Conservation (phyloP, 2,113 vertebrate species). For the Alligator sinensis region DNA sequence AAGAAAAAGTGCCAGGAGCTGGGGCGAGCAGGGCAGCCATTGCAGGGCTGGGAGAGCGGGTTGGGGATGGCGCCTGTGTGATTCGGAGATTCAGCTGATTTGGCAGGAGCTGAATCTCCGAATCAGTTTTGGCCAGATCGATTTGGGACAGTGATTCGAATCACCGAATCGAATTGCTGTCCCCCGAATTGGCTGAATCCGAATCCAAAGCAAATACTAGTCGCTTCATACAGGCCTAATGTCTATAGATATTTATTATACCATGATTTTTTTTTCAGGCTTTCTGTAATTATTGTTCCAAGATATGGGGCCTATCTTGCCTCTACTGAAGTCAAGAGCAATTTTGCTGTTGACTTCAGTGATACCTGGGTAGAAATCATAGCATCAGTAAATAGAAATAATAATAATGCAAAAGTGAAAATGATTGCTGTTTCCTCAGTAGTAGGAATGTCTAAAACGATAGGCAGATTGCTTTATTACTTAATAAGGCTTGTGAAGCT, state of each 20-base stretch:
- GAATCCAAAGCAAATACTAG: too few species aligned
- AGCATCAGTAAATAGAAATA: not conserved
- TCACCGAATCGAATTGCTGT: too few species aligned
- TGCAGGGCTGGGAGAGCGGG: too few species aligned
- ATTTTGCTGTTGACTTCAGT: not conserved
- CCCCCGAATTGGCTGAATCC: too few species aligned
- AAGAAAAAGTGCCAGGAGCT: too few species aligned
- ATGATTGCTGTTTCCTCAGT: not conserved
- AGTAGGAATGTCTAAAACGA: not conserved
- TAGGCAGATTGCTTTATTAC: not conserved
- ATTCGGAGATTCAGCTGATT: too few species aligned
- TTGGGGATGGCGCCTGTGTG: too few species aligned
- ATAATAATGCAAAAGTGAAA: not conserved
- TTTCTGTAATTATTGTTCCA: not conserved
- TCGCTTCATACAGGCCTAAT: not conserved
- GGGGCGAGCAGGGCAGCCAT: too few species aligned
- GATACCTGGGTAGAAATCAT: not conserved
- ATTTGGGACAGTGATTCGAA: too few species aligned
- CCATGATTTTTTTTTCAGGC: not conserved
- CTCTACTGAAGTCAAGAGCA: not conserved
- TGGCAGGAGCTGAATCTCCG: too few species aligned
- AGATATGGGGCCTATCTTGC: not conserved
- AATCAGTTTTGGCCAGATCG: too few species aligned
- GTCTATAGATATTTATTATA: not conserved
- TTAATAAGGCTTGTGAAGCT: not conserved